Evolutionary conservation across 2,888 invertebrate genomes (phyloP), one percentile per base, ranked within the genome.

Genomic region (Pachydiplax longipennis): DNA sequence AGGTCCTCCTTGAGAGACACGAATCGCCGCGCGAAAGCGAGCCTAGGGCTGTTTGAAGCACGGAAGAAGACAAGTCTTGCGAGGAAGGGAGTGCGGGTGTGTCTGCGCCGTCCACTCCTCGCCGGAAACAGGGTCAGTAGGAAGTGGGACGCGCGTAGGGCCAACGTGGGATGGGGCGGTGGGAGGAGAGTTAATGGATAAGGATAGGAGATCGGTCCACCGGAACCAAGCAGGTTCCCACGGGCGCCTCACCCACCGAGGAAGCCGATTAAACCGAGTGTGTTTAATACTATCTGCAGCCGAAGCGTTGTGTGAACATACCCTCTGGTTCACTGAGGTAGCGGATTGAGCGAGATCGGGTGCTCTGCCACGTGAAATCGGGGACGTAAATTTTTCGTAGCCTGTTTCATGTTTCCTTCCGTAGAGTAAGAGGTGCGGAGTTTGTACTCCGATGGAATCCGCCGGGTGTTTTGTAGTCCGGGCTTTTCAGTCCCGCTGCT

Each of bases 61-160:
- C 73, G 73, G 73, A 73, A 31, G 73, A 73, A 31, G 73, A 73
- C 73, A 73, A 31, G 31, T 13, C 73, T 31, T 73, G 25, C 18
- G 65, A 65, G 22, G 65, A 13, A 65, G 65, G 65, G 65, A n/a
- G 15, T 37, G 73, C 25, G 25, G 73, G 65, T n/a, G 8, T 65
- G n/a, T n/a, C 22, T 6, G 22, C 48, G 82, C 18, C 18, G 87
- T 87, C 87, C 61, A 37, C 87, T 58, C 58, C 31, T 35, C 37
- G 61, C 87, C 87, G 87, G 87, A 87, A 87, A 87, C 87, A 87
- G 87, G 87, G 87, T 87, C 87, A 87, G 37, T 87, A 37, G 61
- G 87, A 61, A 61, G 61, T 61, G 87, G 61, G 87, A 37, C 61
- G 87, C 53, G 58, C 18, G n/a, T 22, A n/a, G 15, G 58, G 22